phyloP scores from a whole-genome alignment of 2,797 vertebrate species.

The Lagocephalus sceleratus region DNA sequence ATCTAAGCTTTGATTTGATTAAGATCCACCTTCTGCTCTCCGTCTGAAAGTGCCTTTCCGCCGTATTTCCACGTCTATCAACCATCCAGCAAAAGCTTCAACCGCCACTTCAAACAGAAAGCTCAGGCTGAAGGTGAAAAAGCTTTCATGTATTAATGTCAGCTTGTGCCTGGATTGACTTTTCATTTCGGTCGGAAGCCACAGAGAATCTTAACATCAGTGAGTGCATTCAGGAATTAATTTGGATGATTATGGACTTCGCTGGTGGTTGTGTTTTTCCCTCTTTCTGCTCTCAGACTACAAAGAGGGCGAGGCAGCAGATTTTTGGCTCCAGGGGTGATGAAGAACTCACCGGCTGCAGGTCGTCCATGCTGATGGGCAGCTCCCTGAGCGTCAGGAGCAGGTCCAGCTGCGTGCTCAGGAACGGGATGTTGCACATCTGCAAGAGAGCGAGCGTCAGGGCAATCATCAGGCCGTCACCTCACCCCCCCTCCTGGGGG shows the following conservation, averaged over 20 bases:
- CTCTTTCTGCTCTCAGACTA: slow-evolving; percentile 2
- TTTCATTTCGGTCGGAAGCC: slow-evolving; percentile 39
- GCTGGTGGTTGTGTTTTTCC: not conserved
- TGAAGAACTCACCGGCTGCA: slow-evolving; percentile 76
- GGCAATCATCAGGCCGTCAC: slow-evolving; percentile 24
- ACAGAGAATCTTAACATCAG: slow-evolving; percentile 34
- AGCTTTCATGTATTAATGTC: slow-evolving; percentile 49
- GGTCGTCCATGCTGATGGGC: slow-evolving; percentile 75
- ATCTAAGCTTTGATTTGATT: slow-evolving; percentile 59
- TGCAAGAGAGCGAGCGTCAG: slow-evolving; percentile 44
- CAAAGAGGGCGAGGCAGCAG: slow-evolving; percentile 12
- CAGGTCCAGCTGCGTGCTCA: slow-evolving; percentile 80
- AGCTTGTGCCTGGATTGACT: slow-evolving; percentile 34
- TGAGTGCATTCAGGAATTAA: slow-evolving; percentile 38
- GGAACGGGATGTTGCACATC: slow-evolving; percentile 85
- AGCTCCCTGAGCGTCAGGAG: slow-evolving; percentile 82
- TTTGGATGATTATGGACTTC: slow-evolving; percentile 28
- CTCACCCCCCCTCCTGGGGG: too few species aligned
- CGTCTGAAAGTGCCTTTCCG: slow-evolving; percentile 59
- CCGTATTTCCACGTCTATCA: slow-evolving; percentile 43
- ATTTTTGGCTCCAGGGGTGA: slow-evolving; percentile 5
- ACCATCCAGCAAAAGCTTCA: slow-evolving; percentile 36
- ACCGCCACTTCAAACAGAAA: slow-evolving; percentile 36
- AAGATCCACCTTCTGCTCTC: slow-evolving; percentile 40
- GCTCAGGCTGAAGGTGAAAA: slow-evolving; percentile 31